Percentiles rank a stretch among this genome's conserved stretches.
Evolutionary conservation across 1,140 invertebrate species (phyloP).

Genomic region (Eurosta solidaginis): DNA sequence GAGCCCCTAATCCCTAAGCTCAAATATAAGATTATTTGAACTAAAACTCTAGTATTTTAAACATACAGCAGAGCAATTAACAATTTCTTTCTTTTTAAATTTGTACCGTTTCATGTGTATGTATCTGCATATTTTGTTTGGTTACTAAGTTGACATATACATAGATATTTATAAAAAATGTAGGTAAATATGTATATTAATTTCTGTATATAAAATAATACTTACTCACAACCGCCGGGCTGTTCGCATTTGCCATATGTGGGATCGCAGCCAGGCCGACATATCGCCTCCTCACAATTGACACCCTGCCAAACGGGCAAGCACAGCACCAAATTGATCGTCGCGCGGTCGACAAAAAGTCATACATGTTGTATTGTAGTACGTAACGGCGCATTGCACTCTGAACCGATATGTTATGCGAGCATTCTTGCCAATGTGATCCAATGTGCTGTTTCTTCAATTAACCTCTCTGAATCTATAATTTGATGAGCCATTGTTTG

Average conservation of each 20-base stretch:
- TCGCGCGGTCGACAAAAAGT: constrained; percentile 89
- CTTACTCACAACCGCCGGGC: constrained; percentile 88
- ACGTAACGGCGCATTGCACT: constrained; percentile 87
- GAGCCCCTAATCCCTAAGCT: too few relatives aligned
- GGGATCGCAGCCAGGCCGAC: constrained; percentile 86
- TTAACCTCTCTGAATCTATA: constrained; percentile 70
- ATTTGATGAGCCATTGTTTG: constrained; percentile 21
- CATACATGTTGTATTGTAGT: constrained; percentile 93
- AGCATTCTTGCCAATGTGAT: constrained; percentile 75
- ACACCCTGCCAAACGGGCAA: constrained; percentile 90
- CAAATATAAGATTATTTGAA: too few relatives aligned
- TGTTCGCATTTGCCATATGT: constrained; percentile 85
- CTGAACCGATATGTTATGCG: constrained; percentile 85
- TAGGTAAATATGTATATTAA: background rate
- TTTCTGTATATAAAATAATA: constrained; percentile 43
- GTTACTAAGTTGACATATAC: too few relatives aligned
- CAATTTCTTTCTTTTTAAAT: too few relatives aligned
- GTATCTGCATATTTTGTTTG: too few relatives aligned
- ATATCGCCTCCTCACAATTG: constrained; percentile 90
- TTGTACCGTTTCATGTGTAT: too few relatives aligned
- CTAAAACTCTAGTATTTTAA: too few relatives aligned
- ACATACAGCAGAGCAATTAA: too few relatives aligned
- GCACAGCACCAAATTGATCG: constrained; percentile 90
- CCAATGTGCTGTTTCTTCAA: constrained; percentile 84
- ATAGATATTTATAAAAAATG: background rate